Evolutionary conservation across 2,888 invertebrate genomes (phyloP).

Genomic region (Biston betularia): DNA sequence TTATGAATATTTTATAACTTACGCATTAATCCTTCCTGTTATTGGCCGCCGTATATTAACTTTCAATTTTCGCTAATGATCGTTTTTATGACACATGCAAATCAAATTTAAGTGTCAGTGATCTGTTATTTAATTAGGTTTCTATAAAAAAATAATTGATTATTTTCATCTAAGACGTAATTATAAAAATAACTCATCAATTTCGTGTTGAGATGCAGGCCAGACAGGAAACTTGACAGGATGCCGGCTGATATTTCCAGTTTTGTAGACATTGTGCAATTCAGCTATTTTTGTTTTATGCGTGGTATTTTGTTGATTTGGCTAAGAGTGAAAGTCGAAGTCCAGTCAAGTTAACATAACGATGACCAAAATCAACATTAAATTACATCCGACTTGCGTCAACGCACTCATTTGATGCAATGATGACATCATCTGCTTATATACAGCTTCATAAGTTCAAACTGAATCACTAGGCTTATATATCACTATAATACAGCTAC

Average conservation of each 20-base stretch:
- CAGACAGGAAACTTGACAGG: constrained; percentile 15
- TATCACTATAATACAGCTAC: background rate
- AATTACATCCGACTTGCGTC: constrained; percentile 31
- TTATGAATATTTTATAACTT: constrained; percentile 8
- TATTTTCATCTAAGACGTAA: constrained; percentile 18
- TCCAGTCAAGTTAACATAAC: constrained; percentile 17
- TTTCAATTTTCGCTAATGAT: constrained; percentile 22
- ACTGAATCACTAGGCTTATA: constrained; percentile 17
- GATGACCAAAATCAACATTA: constrained; percentile 37
- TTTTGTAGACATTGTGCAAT: constrained; percentile 10
- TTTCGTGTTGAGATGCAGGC: background rate
- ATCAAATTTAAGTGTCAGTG: constrained; percentile 13
- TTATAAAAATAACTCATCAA: constrained; percentile 9
- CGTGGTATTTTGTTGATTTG: constrained; percentile 10
- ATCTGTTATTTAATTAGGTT: constrained; percentile 3
- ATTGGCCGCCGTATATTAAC: constrained; percentile 14
- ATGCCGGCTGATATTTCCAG: constrained; percentile 13
- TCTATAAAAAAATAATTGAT: constrained; percentile 7
- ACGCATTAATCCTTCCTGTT: constrained; percentile 7
- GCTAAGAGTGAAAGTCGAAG: constrained; percentile 39
- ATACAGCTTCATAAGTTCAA: constrained; percentile 7
- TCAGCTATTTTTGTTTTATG: constrained; percentile 13
- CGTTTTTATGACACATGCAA: constrained; percentile 11
- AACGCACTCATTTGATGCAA: constrained; percentile 14
- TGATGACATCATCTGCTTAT: constrained; percentile 35